These are phyloP conservation scores for Paradisaea rubra DNA, from an alignment of 2,113 vertebrate species.

Conservation along the genomic window DNA sequence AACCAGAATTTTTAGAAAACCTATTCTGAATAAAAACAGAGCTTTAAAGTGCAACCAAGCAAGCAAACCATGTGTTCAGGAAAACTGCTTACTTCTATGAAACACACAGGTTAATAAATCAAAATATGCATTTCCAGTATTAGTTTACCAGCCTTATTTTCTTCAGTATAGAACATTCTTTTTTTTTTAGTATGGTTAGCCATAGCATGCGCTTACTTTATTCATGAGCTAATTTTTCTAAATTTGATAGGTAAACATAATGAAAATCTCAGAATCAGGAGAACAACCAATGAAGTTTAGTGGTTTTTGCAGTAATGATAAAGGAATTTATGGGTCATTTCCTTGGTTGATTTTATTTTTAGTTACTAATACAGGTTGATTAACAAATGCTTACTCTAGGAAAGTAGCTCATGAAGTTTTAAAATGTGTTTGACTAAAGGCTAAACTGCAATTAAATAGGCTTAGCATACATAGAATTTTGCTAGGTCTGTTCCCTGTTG, in stretches of 20 bases:
- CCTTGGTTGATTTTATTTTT: neutral
- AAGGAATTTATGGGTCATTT: neutral
- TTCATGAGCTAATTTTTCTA: neutral
- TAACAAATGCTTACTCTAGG: neutral
- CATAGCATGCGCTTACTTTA: neutral
- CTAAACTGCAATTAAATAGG: neutral
- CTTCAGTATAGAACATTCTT: neutral
- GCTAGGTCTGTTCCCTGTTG: neutral
- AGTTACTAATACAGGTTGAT: neutral
- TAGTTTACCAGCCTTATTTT: neutral
- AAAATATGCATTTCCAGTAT: neutral
- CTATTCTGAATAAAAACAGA: neutral
- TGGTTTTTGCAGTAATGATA: neutral
- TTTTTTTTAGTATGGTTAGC: neutral
- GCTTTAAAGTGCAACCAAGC: neutral
- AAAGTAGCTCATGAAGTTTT: neutral
- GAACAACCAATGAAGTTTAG: neutral
- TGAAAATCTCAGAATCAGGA: neutral
- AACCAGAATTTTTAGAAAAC: neutral
- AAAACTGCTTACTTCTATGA: neutral
- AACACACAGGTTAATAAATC: neutral
- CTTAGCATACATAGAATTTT: neutral
- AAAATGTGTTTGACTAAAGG: neutral
- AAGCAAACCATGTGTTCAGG: neutral
- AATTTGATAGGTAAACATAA: neutral